Evolutionary conservation across 2,797 vertebrate genomes (phyloP), one percentile per base, ranked within the genome.

Genomic region (Parotocinclus haroldoi): DNA sequence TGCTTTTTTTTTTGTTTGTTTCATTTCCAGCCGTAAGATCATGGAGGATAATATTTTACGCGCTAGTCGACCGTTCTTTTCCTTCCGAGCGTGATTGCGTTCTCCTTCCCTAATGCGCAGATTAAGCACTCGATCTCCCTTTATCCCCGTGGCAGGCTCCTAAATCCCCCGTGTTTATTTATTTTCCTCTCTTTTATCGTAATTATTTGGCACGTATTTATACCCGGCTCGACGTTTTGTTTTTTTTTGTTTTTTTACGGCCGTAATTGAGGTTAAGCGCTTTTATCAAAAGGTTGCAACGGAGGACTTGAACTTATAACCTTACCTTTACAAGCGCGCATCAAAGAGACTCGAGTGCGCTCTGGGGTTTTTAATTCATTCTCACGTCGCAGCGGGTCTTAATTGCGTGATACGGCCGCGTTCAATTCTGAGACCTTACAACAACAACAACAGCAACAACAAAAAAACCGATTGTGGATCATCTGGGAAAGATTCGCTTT

Each of bases 241-340:
- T n/a, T n/a, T n/a, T n/a, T n/a, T n/a, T n/a, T n/a, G n/a, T n/a
- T n/a, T n/a, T n/a, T 71, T 71, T 66, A 77, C 50, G 53, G 42
- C 46, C 18, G 52, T 66, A 64, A 69, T 67, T 74, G 59, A 76
- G 69, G 63, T 74, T 62, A 72, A 74, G 52, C 10, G 19, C 51
- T 59, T 74, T 64, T 75, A 74, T 68, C 52, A 75, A 60, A 65
- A 72, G 72, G 72, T 70, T 74, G 36, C 58, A 52, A 39, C 48
- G 56, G 37, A 68, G 67, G 69, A 70, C 42, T 73, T 75, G 70
- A 68, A 79, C 69, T 48, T 51, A 61, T 70, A 79, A 75, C 68
- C 51, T 68, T 66, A 71, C 42, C 37, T 70, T 76, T 73, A 72
- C 58, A 57, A 73, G 69, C 67, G n/a, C 39, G 63, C 67, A 75